Evolutionary conservation across 1,140 invertebrate genomes (phyloP).

Genomic region (Pseudomyrmex concolor): DNA sequence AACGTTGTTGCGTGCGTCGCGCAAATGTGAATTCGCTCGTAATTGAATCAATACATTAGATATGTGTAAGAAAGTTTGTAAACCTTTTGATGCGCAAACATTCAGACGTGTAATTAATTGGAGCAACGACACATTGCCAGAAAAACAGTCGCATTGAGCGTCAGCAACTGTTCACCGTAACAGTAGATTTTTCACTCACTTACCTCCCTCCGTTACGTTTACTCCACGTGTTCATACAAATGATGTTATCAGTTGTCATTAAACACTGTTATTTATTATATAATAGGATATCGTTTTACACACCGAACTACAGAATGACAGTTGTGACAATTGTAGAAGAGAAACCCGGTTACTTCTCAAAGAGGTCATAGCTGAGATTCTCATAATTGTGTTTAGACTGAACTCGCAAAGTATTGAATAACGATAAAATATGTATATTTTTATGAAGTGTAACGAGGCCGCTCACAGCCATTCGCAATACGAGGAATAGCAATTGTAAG

Average conservation of each 20-base stretch:
- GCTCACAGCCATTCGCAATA: slow-evolving; percentile 53
- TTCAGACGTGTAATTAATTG: not conserved
- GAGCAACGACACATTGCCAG: not conserved
- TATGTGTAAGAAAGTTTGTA: slow-evolving; percentile 56
- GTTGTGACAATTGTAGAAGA: not conserved
- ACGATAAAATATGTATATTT: slow-evolving; percentile 50
- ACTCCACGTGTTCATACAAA: not conserved
- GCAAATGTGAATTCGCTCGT: slow-evolving; percentile 19
- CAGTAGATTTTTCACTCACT: not conserved
- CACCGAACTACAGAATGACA: not conserved
- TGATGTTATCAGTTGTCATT: slow-evolving; percentile 30
- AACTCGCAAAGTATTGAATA: slow-evolving; percentile 43
- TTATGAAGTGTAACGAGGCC: slow-evolving; percentile 12
- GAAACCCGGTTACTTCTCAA: slow-evolving; percentile 3
- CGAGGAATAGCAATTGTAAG: slow-evolving; percentile 64
- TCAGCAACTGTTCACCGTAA: no score
- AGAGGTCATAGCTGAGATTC: slow-evolving; percentile 28
- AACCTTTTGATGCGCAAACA: not conserved
- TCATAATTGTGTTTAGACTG: slow-evolving; percentile 11
- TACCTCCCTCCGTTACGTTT: not conserved
- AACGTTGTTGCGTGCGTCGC: slow-evolving; percentile 30
- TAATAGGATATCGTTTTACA: slow-evolving; percentile 19
- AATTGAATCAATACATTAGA: slow-evolving; percentile 24
- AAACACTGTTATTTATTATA: slow-evolving; percentile 47
- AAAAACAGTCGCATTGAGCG: no score